Percentiles rank a stretch among this genome's conserved stretches.
These are phyloP conservation scores for Indri indri DNA, from an alignment of 2,113 vertebrate genomes.

Conservation along the genomic window DNA sequence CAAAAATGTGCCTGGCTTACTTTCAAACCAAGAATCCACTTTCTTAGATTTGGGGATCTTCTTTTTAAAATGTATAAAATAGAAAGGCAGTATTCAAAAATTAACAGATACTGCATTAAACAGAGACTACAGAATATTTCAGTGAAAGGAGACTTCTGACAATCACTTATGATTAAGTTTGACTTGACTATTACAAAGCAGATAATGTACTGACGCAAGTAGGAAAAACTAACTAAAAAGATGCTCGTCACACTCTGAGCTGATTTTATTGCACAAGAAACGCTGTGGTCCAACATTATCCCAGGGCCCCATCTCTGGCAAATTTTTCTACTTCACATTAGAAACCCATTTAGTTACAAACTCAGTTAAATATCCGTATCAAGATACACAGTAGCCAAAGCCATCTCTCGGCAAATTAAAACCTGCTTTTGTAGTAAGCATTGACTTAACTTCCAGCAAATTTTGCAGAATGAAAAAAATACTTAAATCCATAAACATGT, in stretches of 20 bases:
- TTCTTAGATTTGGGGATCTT: neutral
- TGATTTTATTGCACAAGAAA: conserved; percentile 6
- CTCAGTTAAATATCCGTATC: conserved; percentile 32
- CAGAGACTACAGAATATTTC: neutral
- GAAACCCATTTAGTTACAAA: conserved; percentile 46
- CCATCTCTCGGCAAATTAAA: conserved; percentile 47
- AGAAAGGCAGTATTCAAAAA: neutral
- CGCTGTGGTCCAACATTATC: fast-evolving
- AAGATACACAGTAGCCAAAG: conserved; percentile 42
- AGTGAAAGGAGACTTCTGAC: neutral
- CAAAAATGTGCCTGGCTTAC: neutral
- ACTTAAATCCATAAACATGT: conserved; percentile 52
- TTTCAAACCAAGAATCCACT: neutral
- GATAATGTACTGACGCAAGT: neutral
- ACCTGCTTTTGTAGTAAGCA: conserved; percentile 27
- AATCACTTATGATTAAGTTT: neutral
- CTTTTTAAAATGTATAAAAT: neutral
- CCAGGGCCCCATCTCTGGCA: neutral
- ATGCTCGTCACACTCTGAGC: fast-evolving
- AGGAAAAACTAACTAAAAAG: neutral
- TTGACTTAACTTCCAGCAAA: conserved; percentile 56
- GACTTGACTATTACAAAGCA: neutral
- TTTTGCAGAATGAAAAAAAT: conserved; percentile 66
- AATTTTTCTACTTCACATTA: neutral
- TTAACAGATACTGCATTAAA: neutral